Conservation (phyloP, 2,888 invertebrate species). For the Apamea monoglypha region DNA sequence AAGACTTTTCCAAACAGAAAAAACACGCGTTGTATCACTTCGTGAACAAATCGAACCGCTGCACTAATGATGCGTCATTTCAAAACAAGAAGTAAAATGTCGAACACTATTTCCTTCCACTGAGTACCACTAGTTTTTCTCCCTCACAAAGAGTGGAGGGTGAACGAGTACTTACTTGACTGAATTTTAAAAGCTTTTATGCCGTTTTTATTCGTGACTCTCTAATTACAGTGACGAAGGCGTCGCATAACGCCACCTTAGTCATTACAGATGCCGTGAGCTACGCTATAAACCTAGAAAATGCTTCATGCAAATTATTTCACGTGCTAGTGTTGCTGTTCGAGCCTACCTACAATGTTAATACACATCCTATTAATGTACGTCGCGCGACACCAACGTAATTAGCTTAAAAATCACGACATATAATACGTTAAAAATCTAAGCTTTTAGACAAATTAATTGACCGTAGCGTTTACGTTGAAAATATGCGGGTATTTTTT, state of each 20-base stretch:
- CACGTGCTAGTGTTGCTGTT: slow-evolving; percentile 59
- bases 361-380: slow-evolving; percentile 47
- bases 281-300: slow-evolving; percentile 83
- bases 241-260: slow-evolving; percentile 85
- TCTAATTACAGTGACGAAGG: slow-evolving; percentile 85
- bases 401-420: slow-evolving; percentile 61
- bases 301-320: slow-evolving; percentile 87
- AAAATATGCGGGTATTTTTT: slow-evolving; percentile 64
- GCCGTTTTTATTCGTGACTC: slow-evolving; percentile 79
- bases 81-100: slow-evolving; percentile 38
- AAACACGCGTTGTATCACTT: not conserved
- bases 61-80: slow-evolving; percentile 39
- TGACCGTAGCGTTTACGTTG: slow-evolving; percentile 65
- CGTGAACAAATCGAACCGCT: slow-evolving; percentile 10
- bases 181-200: slow-evolving; percentile 80
- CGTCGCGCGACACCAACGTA: slow-evolving; percentile 25
- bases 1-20: not conserved
- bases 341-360: slow-evolving; percentile 54
- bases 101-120: slow-evolving; percentile 45
- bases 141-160: slow-evolving; percentile 59
- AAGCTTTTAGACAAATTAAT: slow-evolving; percentile 64
- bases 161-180: slow-evolving; percentile 67
- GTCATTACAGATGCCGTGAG: slow-evolving; percentile 88
- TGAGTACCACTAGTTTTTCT: slow-evolving; percentile 54
- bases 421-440: slow-evolving; percentile 36